These are phyloP conservation scores for Alfaro cultratus DNA, from an alignment of 2,797 vertebrate genomes.

Conservation along the genomic window DNA sequence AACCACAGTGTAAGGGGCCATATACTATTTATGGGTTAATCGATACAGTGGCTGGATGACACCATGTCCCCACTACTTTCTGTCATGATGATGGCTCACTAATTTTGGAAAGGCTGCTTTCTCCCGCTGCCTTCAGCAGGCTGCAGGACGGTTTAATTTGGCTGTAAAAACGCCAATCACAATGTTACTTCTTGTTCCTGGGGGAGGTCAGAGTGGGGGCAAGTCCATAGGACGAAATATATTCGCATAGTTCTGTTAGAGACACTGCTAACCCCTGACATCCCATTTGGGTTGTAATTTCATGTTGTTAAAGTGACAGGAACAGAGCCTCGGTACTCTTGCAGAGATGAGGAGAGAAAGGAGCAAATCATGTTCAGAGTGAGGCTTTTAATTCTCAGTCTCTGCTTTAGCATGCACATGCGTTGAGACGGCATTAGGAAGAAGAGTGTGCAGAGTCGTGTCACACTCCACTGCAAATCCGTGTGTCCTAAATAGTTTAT, in stretches of 20 bases:
- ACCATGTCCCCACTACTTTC: slow-evolving; percentile 93
- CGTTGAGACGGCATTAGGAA: background rate
- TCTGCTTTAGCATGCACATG: slow-evolving; percentile 4
- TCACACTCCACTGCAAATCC: background rate
- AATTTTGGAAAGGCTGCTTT: slow-evolving; percentile 93
- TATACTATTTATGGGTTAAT: slow-evolving; percentile 89
- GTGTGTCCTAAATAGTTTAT: slow-evolving; percentile 11
- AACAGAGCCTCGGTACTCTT: slow-evolving; percentile 80
- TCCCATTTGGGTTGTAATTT: slow-evolving; percentile 91
- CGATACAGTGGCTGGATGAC: slow-evolving; percentile 93
- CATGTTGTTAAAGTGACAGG: slow-evolving; percentile 90
- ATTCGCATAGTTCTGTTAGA: slow-evolving; percentile 86
- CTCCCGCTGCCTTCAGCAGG: slow-evolving; percentile 70
- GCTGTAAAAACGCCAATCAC: slow-evolving; percentile 91
- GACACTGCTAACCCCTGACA: slow-evolving; percentile 86
- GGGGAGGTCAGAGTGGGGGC: slow-evolving; percentile 85
- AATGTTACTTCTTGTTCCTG: slow-evolving; percentile 84
- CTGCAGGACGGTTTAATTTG: slow-evolving; percentile 86
- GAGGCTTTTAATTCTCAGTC: slow-evolving; percentile 62
- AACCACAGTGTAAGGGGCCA: slow-evolving; percentile 59
- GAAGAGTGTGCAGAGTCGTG: background rate
- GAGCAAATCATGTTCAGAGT: slow-evolving; percentile 52
- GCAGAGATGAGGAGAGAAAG: slow-evolving; percentile 47
- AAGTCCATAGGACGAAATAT: slow-evolving; percentile 91
- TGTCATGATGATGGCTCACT: slow-evolving; percentile 94